These are phyloP conservation scores for Gnathonemus longibarbis DNA, from an alignment of 2,113 vertebrate species.

Conservation along the genomic window DNA sequence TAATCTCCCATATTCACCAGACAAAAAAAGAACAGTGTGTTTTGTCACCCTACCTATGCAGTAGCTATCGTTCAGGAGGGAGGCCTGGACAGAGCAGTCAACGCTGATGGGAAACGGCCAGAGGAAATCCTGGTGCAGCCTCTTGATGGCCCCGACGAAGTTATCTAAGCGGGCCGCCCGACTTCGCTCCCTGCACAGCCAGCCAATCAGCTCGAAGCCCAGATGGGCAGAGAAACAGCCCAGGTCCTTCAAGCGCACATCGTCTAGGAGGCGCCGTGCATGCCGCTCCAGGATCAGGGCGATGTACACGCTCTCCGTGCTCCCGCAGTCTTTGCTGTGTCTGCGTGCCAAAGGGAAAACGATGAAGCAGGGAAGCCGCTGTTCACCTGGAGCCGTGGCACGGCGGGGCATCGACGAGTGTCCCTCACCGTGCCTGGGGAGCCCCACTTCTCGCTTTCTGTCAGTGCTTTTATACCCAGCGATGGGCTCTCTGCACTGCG, in stretches of 20 bases:
- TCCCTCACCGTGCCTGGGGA: neutral
- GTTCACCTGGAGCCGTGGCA: neutral
- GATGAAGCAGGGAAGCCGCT: neutral
- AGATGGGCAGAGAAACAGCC: slow-evolving; percentile 90
- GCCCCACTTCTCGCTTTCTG: neutral
- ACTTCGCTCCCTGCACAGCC: slow-evolving; percentile 83
- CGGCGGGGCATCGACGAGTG: neutral
- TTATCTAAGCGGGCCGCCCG: slow-evolving; percentile 84
- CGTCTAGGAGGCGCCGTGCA: slow-evolving; percentile 84
- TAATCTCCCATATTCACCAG: neutral
- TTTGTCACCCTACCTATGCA: slow-evolving; percentile 64
- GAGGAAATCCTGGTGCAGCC: slow-evolving; percentile 87
- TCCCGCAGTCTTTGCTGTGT: slow-evolving; percentile 74
- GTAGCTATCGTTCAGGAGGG: slow-evolving; percentile 84
- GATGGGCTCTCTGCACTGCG: neutral
- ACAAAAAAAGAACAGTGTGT: neutral
- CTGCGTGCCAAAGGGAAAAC: slow-evolving; percentile 31
- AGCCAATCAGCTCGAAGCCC: slow-evolving; percentile 90
- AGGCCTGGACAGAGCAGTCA: slow-evolving; percentile 71
- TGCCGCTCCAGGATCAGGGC: slow-evolving; percentile 97
- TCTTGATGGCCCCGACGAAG: slow-evolving; percentile 81
- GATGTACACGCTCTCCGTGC: slow-evolving; percentile 92
- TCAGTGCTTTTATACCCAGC: neutral
- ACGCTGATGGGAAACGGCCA: slow-evolving; percentile 91
- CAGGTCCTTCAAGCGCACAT: slow-evolving; percentile 83